Conservation (phyloP, 2,888 invertebrate genomes). For the Octonoba sinensis region DNA sequence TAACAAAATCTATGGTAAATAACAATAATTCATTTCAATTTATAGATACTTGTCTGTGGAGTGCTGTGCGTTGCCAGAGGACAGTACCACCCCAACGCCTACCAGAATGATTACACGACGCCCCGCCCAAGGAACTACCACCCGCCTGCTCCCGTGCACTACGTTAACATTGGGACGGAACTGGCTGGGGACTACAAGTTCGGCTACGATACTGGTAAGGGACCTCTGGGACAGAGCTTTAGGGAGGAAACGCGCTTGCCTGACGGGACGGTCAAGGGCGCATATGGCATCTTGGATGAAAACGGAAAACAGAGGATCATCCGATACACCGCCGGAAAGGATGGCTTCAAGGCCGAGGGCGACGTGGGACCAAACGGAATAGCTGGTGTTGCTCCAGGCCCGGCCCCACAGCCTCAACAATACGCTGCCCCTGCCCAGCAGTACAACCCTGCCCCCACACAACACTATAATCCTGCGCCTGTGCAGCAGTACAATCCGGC, state of each 20-base stretch:
- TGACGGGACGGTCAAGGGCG: constrained; percentile 67
- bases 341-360: constrained; percentile 66
- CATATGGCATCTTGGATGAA: constrained; percentile 67
- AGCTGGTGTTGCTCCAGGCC: constrained; percentile 43
- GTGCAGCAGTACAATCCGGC: constrained; percentile 42
- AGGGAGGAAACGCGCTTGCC: constrained; percentile 66
- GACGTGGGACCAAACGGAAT: constrained; percentile 49
- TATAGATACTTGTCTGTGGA: constrained; percentile 16
- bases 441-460: constrained; percentile 35
- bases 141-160: constrained; percentile 67
- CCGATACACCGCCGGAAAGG: constrained; percentile 66
- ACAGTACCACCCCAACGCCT: constrained; percentile 32
- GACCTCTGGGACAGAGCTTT: constrained; percentile 67
- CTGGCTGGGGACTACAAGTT: constrained; percentile 67
- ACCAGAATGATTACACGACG: constrained; percentile 42
- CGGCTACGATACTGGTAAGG: constrained; percentile 67
- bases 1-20: neutral
- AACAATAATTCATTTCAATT: no score
- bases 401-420: constrained; percentile 31
- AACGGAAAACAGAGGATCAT: constrained; percentile 64
- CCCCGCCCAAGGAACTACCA: constrained; percentile 52
- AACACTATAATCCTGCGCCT: constrained; percentile 32
- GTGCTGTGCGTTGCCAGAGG: constrained; percentile 21
- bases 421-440: constrained; percentile 16
- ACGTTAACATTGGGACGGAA: constrained; percentile 66